Base-by-base conservation (phyloP, 2,797 vertebrate genomes). In the Eulemur rubriventer region DNA sequence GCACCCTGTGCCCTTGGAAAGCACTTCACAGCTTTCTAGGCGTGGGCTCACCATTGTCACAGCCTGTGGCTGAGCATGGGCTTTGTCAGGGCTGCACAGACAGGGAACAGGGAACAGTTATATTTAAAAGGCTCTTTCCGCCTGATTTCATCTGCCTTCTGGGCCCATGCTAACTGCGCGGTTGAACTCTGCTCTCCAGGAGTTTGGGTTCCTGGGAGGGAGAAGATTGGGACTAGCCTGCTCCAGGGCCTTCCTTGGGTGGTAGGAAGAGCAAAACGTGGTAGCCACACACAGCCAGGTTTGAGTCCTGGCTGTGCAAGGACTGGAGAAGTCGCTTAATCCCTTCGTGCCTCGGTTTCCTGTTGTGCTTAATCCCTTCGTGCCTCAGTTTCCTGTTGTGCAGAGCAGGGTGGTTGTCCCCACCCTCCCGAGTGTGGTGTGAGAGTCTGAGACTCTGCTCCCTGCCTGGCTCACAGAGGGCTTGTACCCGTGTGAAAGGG, bases 1-100 rank as follows among this genome's bases (percentile, higher is more conserved):
- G 22, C 2, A 0, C 59, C 83, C 70, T 0, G 6, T 75, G 79
- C 65, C 95, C 95, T 88, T 69, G 67, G 4, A 3, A 61, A 92
- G 70, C 90, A 61, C 83, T 28, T 94, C 79, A 43, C 80, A 59
- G 87, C 79, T 88, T 75, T 33, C 33, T 1, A 55, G 85, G 86
- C 2, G 28, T 70, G 82, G 80, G 52, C 52, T 78, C 88, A 33
- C 65, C 69, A 22, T 8, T 4, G 5, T 26, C 30, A 0, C 65
- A 9, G 85, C 92, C 97, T 41, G 46, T 24, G 50, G 41, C 87
- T 52, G 75, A 41, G 80, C 86, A 43, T 5, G 1, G 55, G 57
- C 57, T 70, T 52, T 22, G 65, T 79, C 83, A 75, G 26, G 89
- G 69, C 75, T 59, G 50, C 0, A 30, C 35, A 26, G 70, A 55